Base-by-base conservation (phyloP, 1,140 invertebrate species). In the Musca domestica region DNA sequence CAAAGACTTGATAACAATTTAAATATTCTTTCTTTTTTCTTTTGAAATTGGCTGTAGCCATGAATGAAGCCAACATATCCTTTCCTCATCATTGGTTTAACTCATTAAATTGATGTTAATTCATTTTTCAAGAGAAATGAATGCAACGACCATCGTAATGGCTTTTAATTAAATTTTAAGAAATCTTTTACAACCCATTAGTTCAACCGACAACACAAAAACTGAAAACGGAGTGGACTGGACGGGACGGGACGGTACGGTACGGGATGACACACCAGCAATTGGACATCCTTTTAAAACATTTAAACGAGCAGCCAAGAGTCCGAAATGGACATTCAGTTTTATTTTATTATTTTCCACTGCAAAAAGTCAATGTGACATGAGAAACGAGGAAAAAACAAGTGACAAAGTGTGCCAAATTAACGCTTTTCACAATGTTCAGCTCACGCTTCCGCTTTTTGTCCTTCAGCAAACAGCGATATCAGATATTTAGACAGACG, bases 141-240 rank as follows among this genome's bases (percentile, higher is more conserved):
- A 58, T 58, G 12, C 25, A 15, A 27, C 23, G 14, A 5, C 10
- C 54, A n/a, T 58, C 54, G 25, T 58, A 61, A 61, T 61, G 56
- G 27, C 6, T 61, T 61, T 61, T 61, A 61, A 61, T 61, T 61
- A 61, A 61, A 61, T 61, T 61, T 61, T 61, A 61, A 61, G 56
- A 61, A 61, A 61, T 61, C 30, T 61, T 61, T 61, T 61, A 61
- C 56, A 61, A 61, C n/a, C 56, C 56, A 61, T 61, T 61, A 61
- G 56, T 20, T 61, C 27, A 34, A 61, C 27, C 25, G 56, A 61
- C 56, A 61, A 61, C 56, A 61, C 15, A 34, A 19, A 7, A n/a
- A 58, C 27, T 30, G 27, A 30, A 30, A 4, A 30, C n/a, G 9
- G 27, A 30, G 3, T 4, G 27, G 27, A 30, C 27, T 3, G 27